Percentiles rank a stretch among this genome's conserved stretches.
These are phyloP conservation scores for Virgularia gustaviana DNA, from an alignment of 92 coral and sea anemone species.

Conservation along the genomic window DNA sequence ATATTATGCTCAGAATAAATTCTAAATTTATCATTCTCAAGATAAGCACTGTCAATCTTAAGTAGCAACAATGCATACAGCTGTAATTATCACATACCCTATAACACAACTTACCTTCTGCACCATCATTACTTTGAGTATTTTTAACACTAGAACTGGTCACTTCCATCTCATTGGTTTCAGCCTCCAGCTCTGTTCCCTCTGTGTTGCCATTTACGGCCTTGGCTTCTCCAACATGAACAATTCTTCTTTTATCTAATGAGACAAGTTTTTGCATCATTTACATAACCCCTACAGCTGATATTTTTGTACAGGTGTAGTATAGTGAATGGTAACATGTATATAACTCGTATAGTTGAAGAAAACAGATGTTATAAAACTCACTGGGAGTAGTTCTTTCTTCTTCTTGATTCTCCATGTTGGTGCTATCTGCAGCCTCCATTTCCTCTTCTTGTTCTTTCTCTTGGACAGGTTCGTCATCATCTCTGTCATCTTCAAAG, in stretches of 20 bases:
- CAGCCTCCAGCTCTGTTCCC: neutral
- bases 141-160: neutral
- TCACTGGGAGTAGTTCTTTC: conserved; percentile 23
- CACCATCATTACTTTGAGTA: neutral
- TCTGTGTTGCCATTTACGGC: neutral
- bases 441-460: conserved; percentile 51
- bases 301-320: too few relatives aligned
- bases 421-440: conserved; percentile 41
- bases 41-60: neutral
- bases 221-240: conserved; percentile 23
- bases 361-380: neutral
- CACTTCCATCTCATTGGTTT: neutral
- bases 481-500: conserved; percentile 83
- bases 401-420: conserved; percentile 17
- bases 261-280: neutral
- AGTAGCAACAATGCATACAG: neutral
- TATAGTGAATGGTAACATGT: too few relatives aligned
- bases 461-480: conserved; percentile 60
- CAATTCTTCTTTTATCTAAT: conserved; percentile 25
- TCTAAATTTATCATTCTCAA: too few relatives aligned
- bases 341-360: too few relatives aligned
- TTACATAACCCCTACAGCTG: too few relatives aligned
- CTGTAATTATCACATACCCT: neutral
- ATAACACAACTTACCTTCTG: neutral
- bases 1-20: too few relatives aligned